Evolutionary conservation across 2,888 invertebrate genomes (phyloP).

Genomic region (Acanthacorydalis orientalis): DNA sequence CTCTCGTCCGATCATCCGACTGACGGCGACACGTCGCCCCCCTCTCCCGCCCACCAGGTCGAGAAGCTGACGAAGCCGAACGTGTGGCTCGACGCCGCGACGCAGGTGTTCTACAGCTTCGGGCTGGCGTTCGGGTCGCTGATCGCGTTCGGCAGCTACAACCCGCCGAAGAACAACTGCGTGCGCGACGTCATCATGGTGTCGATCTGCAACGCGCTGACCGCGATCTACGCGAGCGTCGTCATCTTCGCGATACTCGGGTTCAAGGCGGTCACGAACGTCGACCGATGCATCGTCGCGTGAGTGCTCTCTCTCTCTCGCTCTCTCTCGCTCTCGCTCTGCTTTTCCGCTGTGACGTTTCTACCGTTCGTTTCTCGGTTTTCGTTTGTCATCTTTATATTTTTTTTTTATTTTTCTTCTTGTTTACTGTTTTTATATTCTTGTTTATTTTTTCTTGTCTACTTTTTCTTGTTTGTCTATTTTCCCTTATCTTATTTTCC

Average conservation of each 20-base stretch:
- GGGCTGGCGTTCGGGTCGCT: constrained; percentile 89
- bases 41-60: constrained; percentile 35
- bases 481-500: too few species aligned
- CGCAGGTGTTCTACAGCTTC: constrained; percentile 93
- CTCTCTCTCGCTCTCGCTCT: too few species aligned
- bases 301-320: constrained; percentile 35
- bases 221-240: constrained; percentile 86
- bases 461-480: too few species aligned
- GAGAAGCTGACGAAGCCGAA: constrained; percentile 72
- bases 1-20: too few species aligned
- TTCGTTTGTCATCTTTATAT: too few species aligned
- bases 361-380: constrained; percentile 11
- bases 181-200: constrained; percentile 81
- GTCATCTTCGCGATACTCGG: constrained; percentile 92
- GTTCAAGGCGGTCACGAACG: constrained; percentile 86
- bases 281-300: constrained; percentile 63
- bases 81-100: constrained; percentile 92
- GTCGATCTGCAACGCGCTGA: constrained; percentile 81
- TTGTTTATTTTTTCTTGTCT: too few species aligned
- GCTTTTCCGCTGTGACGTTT: too few species aligned
- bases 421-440: too few species aligned
- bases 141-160: constrained; percentile 92
- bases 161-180: constrained; percentile 87
- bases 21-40: not conserved
- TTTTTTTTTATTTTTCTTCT: too few species aligned